Conservation (phyloP, 2,113 vertebrate species). For the Sylvietta virens region DNA sequence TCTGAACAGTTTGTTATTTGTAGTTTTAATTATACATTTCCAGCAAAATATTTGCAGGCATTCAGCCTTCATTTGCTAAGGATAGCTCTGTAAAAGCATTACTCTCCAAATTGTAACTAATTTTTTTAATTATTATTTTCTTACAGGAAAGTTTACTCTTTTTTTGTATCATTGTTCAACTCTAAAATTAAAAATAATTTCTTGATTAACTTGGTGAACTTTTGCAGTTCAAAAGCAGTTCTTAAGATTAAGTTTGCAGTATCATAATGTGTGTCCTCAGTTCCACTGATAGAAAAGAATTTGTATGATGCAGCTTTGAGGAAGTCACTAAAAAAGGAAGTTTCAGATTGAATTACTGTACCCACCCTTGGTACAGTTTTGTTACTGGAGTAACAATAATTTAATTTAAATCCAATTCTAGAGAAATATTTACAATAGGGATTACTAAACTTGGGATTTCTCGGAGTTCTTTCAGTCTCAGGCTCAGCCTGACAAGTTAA, state of each 20-base stretch:
- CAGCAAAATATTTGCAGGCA: not conserved
- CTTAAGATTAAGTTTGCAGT: not conserved
- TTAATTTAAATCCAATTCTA: not conserved
- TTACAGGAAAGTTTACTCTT: not conserved
- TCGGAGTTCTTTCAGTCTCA: not conserved
- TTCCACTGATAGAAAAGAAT: not conserved
- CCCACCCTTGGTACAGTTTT: not conserved
- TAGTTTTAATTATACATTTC: not conserved
- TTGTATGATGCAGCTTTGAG: not conserved
- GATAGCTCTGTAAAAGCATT: not conserved
- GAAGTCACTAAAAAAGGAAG: not conserved
- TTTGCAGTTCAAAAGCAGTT: not conserved
- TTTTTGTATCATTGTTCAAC: not conserved
- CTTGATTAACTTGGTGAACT: not conserved
- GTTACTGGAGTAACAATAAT: not conserved
- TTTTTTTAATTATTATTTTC: not conserved
- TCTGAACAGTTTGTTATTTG: not conserved
- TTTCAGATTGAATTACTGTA: not conserved
- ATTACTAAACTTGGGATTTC: not conserved
- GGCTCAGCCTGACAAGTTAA: not conserved
- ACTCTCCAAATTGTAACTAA: not conserved
- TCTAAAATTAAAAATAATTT: not conserved
- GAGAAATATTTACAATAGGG: not conserved
- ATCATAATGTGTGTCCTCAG: not conserved
- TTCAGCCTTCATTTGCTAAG: not conserved